Evolutionary conservation across 2,113 vertebrate species (phyloP), one percentile per base, ranked within the genome.

Genomic region (Arothron firmamentum): DNA sequence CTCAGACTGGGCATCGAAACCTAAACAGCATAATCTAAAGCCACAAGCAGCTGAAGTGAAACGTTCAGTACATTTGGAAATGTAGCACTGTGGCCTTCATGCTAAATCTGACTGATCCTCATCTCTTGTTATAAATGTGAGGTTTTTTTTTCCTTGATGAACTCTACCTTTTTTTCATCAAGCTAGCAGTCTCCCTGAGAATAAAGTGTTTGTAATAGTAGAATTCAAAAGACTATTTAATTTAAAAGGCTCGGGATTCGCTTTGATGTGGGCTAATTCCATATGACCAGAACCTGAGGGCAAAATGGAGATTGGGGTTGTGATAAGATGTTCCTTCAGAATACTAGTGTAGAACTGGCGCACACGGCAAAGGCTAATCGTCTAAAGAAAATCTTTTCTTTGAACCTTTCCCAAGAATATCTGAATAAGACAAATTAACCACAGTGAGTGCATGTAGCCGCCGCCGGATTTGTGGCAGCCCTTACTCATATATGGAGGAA

Each of bases 261-360:
- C 74, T 91, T 92, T 90, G 88, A 92, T 90, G 89, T 64, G 3
- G 68, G 14, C 52, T 90, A 92, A 89, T 90, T 85, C 80, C 90
- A 89, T 89, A 88, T 88, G 76, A 79, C 85, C 59, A 71, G 78
- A 88, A 91, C 88, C 83, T 74, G 56, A 19, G 82, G 87, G 83
- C 15, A 86, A 70, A 62, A 68, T 78, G 75, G 66, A 83, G 82
- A 85, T 83, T 59, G 59, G 74, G 77, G 69, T 77, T 70, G 56
- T 2, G 72, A 83, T 82, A 79, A 84, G 76, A 65, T 42, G 55
- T 51, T 56, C 70, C 57, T 80, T 76, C 67, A 52, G 62, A 81
- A 82, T 68, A 73, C 62, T 9, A 59, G 70, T 43, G 16, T 14
- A 16, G 60, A 50, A 57, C 34, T 61, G 72, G 57, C 70, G 68